Percentiles rank a stretch among this genome's conserved stretches.
Evolutionary conservation across 2,888 invertebrate species (phyloP).

Genomic region (Troglohyphantes excavatus): DNA sequence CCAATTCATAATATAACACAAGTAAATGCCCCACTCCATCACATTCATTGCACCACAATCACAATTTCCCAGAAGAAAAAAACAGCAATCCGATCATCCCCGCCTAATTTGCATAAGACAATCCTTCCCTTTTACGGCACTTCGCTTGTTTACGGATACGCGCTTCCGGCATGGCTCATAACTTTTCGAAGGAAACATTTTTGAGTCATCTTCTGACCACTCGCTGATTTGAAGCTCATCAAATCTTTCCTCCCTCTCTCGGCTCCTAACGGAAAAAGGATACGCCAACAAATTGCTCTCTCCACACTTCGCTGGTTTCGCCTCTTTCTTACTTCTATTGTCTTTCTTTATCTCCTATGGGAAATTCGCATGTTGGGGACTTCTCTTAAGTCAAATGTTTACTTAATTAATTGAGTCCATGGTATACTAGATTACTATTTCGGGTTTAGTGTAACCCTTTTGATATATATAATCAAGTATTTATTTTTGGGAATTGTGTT

Average conservation of each 20-base stretch:
- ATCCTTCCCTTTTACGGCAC: neutral
- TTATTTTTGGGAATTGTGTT: no score
- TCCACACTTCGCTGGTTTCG: constrained; percentile 34
- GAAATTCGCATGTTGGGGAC: neutral
- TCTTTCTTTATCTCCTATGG: neutral
- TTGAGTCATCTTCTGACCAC: constrained; percentile 68
- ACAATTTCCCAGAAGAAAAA: no score
- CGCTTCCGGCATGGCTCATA: constrained; percentile 41
- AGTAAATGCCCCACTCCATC: no score
- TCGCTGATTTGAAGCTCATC: constrained; percentile 16
- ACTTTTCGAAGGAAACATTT: constrained; percentile 12
- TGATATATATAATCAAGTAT: no score
- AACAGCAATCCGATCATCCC: no score
- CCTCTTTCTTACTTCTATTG: neutral
- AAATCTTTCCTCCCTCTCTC: constrained; percentile 32
- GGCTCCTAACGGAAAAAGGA: neutral
- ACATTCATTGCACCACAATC: no score
- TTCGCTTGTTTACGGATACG: neutral
- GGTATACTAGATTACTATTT: no score
- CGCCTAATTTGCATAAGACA: no score
- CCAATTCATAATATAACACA: no score
- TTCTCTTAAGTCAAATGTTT: no score
- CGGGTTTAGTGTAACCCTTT: no score
- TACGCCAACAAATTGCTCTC: constrained; percentile 19
- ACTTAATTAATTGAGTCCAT: no score